Conservation (phyloP, 2,888 invertebrate genomes). For the Luperina nickerlii region DNA sequence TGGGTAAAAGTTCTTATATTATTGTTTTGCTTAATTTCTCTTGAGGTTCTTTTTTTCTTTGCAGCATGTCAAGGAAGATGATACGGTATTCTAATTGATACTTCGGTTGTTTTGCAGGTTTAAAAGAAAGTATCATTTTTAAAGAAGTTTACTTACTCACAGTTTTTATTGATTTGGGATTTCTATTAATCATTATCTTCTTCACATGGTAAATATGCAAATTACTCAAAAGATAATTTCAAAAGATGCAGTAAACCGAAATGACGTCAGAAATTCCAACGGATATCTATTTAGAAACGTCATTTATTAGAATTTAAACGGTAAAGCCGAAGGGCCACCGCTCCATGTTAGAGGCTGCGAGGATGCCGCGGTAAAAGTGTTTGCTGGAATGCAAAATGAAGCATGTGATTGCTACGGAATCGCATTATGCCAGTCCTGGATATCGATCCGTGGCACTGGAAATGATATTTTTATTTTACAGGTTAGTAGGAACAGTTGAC, state of each 20-base stretch:
- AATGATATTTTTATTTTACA: constrained; percentile 62
- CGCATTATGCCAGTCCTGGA: constrained; percentile 79
- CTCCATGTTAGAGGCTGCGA: constrained; percentile 71
- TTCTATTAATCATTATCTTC: not conserved
- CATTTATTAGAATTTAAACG: constrained; percentile 63
- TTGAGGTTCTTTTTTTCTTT: not conserved
- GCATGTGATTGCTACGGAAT: constrained; percentile 87
- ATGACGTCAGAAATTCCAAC: constrained; percentile 26
- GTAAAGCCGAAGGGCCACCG: constrained; percentile 62
- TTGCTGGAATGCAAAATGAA: constrained; percentile 88
- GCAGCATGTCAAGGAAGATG: not conserved
- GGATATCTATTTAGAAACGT: constrained; percentile 28
- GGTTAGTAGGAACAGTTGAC: constrained; percentile 9
- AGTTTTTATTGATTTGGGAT: too few relatives aligned
- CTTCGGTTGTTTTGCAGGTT: not conserved
- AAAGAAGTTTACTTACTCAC: not conserved
- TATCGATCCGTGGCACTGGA: constrained; percentile 70
- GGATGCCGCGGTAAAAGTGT: constrained; percentile 78
- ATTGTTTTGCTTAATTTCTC: constrained; percentile 5
- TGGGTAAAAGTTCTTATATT: constrained; percentile 14
- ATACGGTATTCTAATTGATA: not conserved
- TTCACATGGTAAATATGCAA: not conserved
- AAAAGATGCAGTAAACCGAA: constrained; percentile 14
- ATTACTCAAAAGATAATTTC: not conserved
- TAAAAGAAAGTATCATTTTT: not conserved